These are phyloP conservation scores for Diorhabda elongata DNA, from an alignment of 1,140 invertebrate species.

Conservation along the genomic window DNA sequence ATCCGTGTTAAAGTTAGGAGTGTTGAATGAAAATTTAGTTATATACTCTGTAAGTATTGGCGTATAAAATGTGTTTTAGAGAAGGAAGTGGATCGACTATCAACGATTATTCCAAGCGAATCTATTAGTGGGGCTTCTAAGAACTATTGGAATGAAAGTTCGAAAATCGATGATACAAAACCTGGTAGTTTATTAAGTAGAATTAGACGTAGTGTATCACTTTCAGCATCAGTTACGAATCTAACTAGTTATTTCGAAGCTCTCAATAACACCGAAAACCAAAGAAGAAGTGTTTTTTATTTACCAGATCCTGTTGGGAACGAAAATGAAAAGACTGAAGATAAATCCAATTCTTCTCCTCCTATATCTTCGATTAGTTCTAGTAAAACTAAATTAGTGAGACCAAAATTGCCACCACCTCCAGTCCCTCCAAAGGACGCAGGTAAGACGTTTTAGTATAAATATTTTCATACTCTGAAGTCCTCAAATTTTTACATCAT, in stretches of 20 bases:
- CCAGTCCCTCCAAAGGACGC: constrained; percentile 29
- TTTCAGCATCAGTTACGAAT: constrained; percentile 33
- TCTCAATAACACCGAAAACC: constrained; percentile 25
- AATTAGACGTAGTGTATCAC: constrained; percentile 41
- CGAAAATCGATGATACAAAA: background rate
- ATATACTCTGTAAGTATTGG: too few species aligned
- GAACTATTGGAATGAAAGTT: background rate
- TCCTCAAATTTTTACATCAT: too few species aligned
- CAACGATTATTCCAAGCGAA: background rate
- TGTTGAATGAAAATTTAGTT: too few species aligned
- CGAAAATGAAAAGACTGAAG: constrained; percentile 15
- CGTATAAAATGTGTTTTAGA: background rate
- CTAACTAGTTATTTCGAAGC: constrained; percentile 24
- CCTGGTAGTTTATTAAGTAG: constrained; percentile 33
- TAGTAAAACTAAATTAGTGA: constrained; percentile 30
- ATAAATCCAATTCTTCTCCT: constrained; percentile 22
- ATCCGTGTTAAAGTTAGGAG: too few species aligned
- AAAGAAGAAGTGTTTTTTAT: constrained; percentile 60
- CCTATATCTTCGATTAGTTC: constrained; percentile 24
- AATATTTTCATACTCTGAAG: background rate
- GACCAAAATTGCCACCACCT: constrained; percentile 43
- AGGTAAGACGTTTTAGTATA: constrained; percentile 9
- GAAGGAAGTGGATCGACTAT: background rate
- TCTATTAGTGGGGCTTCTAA: background rate
- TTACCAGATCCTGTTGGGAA: constrained; percentile 55